Evolutionary conservation across 2,113 vertebrate species (phyloP), one percentile per base, ranked within the genome.

Genomic region (Phalacrocorax brasilianus): DNA sequence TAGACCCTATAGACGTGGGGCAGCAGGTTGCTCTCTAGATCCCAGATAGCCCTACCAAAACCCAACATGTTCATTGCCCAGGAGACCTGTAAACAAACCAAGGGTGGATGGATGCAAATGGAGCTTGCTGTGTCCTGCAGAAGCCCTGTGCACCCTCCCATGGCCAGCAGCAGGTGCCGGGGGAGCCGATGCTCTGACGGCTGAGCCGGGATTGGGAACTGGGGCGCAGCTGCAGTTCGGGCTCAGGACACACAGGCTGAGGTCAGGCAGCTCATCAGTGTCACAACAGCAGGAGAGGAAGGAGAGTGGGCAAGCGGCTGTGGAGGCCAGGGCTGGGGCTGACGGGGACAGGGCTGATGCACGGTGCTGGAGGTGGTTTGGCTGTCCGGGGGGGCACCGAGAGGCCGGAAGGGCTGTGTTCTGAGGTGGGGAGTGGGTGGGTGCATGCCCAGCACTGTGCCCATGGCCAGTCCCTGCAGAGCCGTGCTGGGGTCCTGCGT

Each of bases 381-480:
- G 14, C 12, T 15, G 3, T 17, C 15, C 23, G 2, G 52, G 23
- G 42, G 21, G 27, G 11, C 47, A 45, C 30, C 0, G 14, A n/a
- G 75, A 63, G 55, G 44, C 14, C 1, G 6, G 24, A 19, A 52
- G 38, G 14, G 19, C 62, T 62, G 40, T 0, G 1, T 22, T 11
- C 22, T 4, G 1, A 18, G 15, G 74, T 1, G 4, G 52, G 45
- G 53, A 59, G 45, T 0, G 2, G 22, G 45, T 8, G 55, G 53
- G 14, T 0, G 1, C 3, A 0, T 42, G 30, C 24, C 32, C 1
- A 0, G n/a, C 20, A 3, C 38, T 26, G 40, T 32, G 50, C 22
- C 40, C 3, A 4, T 1, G 14, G n/a, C 26, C 2, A 2, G 42
- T 66, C 56, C 65, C 56, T 1, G 0, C 5, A 5, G 65, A 52